phyloP scores from a whole-genome alignment of 2,113 vertebrate genomes.

The Tursiops truncatus region DNA sequence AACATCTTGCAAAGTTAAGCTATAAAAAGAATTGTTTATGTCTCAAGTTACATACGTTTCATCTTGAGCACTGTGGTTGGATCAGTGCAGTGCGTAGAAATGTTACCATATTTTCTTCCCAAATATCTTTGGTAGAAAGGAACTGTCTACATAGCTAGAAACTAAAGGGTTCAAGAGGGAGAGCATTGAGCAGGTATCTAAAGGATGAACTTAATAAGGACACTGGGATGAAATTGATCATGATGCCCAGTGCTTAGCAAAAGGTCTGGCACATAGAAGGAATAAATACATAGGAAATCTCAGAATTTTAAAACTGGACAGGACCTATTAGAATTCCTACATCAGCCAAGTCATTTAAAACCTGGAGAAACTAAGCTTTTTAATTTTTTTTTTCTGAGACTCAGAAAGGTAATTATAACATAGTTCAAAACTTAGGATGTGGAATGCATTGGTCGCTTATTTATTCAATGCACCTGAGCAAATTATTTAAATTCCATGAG shows the following conservation, averaged over 20 bases:
- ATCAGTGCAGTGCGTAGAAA: background rate
- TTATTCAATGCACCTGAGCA: background rate
- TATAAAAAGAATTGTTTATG: background rate
- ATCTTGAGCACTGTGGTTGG: background rate
- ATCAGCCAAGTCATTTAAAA: background rate
- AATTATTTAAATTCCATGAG: background rate
- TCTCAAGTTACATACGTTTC: background rate
- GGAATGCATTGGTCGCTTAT: background rate
- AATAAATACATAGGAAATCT: background rate
- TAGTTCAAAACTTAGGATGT: background rate
- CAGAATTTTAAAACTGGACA: background rate
- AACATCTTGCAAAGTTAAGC: background rate
- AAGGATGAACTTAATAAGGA: background rate
- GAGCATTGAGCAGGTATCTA: background rate
- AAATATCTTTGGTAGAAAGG: slow-evolving; percentile 51
- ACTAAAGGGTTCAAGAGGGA: background rate
- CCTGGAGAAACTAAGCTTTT: background rate
- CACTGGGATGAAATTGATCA: background rate
- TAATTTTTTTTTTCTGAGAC: background rate
- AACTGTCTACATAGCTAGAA: background rate
- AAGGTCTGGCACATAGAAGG: background rate
- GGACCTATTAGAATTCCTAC: background rate
- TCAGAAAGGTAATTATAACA: background rate
- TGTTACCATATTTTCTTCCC: slow-evolving; percentile 41
- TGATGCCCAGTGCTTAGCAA: background rate